Conservation (phyloP, 92 coral and sea anemone genomes). For the Phenganax stokvisi region DNA sequence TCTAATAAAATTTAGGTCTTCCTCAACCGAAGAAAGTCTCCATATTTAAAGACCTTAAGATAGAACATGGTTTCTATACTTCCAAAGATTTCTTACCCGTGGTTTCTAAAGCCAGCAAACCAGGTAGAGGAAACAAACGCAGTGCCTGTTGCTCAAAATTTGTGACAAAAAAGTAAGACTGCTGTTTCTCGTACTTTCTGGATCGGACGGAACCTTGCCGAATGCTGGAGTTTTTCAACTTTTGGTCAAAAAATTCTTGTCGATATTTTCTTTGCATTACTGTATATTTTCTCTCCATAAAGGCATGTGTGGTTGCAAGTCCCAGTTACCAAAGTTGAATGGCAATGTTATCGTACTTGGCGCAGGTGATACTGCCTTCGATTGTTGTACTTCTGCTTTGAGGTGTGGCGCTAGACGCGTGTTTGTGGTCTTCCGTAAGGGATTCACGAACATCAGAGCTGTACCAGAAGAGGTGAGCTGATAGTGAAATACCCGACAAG, state of each 20-base stretch:
- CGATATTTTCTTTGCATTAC: background rate
- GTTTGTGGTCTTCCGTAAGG: slow-evolving; percentile 91
- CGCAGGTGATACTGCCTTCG: slow-evolving; percentile 97
- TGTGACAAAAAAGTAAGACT: no score
- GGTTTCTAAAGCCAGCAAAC: slow-evolving; percentile 88
- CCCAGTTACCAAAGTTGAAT: slow-evolving; percentile 69
- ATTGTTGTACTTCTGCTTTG: slow-evolving; percentile 94
- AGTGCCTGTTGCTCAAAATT: no score
- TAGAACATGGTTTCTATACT: slow-evolving; percentile 81
- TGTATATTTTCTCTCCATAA: background rate
- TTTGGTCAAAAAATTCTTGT: background rate
- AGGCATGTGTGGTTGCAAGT: slow-evolving; percentile 98
- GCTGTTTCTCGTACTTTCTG: no score
- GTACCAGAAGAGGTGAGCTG: slow-evolving; percentile 92
- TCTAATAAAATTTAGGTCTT: slow-evolving; percentile 54
- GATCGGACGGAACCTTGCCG: no score
- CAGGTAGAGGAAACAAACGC: slow-evolving; percentile 50
- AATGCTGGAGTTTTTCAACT: no score
- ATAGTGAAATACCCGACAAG: background rate
- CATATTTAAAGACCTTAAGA: slow-evolving; percentile 67
- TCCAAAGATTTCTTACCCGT: slow-evolving; percentile 86
- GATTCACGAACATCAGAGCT: slow-evolving; percentile 93
- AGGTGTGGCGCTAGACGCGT: slow-evolving; percentile 98
- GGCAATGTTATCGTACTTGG: slow-evolving; percentile 91
- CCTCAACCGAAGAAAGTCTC: slow-evolving; percentile 86